These are phyloP conservation scores for Otolemur garnettii DNA, from an alignment of 2,113 vertebrate species.

Conservation along the genomic window DNA sequence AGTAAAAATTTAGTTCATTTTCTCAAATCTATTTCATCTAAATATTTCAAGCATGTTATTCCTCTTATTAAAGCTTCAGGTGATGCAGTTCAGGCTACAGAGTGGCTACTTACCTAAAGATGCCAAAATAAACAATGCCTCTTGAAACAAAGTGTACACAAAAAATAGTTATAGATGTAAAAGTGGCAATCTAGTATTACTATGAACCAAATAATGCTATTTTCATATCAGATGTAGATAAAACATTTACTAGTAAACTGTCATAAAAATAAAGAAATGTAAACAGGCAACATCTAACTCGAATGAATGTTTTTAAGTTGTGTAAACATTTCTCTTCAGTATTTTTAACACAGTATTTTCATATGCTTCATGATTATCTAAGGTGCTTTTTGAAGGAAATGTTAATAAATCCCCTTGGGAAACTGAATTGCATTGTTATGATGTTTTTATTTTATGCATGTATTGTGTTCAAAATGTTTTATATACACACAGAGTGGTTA, in stretches of 20 bases:
- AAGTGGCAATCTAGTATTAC: neutral
- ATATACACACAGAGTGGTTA: neutral
- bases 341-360: neutral
- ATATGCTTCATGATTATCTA: neutral
- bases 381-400: neutral
- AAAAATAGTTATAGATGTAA: neutral
- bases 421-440: neutral
- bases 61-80: neutral
- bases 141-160: neutral
- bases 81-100: neutral
- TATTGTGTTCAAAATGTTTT: neutral
- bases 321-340: neutral
- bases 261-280: neutral
- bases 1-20: neutral
- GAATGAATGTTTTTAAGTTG: constrained; percentile 32
- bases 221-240: neutral
- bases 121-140: neutral
- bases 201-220: neutral
- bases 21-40: neutral
- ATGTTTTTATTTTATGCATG: neutral
- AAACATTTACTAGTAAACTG: neutral
- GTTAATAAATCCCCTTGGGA: neutral
- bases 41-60: neutral
- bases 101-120: neutral
- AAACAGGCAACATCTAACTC: neutral